Conservation (phyloP, 2,113 vertebrate species). For the Erythrocebus patas region DNA sequence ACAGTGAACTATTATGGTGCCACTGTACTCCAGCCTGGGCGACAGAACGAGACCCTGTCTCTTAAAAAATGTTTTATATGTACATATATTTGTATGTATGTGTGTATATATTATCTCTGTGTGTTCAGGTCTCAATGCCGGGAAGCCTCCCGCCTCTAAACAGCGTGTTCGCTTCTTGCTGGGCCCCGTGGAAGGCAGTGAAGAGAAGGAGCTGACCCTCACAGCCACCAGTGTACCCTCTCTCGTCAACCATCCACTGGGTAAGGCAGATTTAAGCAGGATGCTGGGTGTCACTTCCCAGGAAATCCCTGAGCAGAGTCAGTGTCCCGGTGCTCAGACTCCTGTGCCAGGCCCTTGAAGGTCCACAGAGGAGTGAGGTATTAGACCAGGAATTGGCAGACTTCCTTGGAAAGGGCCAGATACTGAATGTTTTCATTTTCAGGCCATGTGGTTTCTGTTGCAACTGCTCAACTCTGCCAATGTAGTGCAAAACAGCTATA, state of each 20-base stretch:
- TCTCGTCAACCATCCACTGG: constrained; percentile 88
- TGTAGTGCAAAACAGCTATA: background rate
- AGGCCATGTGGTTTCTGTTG: background rate
- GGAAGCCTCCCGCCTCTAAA: constrained; percentile 59
- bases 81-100: too few relatives aligned
- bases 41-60: too few relatives aligned
- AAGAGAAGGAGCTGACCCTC: constrained; percentile 75
- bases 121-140: constrained; percentile 83
- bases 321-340: background rate
- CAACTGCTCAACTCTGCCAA: background rate
- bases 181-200: background rate
- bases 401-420: background rate
- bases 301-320: background rate
- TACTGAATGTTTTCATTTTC: background rate
- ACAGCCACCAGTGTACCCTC: constrained; percentile 82
- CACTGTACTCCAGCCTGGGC: too few relatives aligned
- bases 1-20: too few relatives aligned
- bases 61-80: too few relatives aligned
- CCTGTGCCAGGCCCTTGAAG: background rate
- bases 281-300: background rate
- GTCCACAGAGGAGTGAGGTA: background rate
- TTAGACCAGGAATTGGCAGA: background rate
- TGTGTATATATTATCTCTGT: background rate
- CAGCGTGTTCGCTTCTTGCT: constrained; percentile 85
- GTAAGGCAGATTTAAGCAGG: constrained; percentile 78